Conservation (phyloP, 2,113 vertebrate species). For the Archilochus colubris region DNA sequence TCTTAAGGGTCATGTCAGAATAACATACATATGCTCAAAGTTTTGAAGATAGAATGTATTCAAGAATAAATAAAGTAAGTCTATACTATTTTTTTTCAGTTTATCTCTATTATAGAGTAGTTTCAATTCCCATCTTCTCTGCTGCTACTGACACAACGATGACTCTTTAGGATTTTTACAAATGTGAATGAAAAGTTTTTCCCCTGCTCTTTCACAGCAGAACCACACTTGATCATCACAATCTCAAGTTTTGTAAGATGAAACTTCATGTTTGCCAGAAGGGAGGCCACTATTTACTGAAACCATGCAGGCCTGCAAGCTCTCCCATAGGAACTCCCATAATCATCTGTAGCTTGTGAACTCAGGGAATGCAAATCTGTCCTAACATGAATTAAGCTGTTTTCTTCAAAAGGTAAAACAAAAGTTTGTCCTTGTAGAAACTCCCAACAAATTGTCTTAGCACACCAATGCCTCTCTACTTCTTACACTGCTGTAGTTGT, state of each 20-base stretch:
- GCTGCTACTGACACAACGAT: not conserved
- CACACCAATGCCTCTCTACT: not conserved
- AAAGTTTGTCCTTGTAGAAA: not conserved
- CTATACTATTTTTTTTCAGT: not conserved
- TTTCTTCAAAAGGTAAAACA: not conserved
- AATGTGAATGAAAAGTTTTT: not conserved
- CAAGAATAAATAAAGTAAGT: not conserved
- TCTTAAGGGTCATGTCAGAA: not conserved
- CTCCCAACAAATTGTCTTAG: not conserved
- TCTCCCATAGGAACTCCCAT: not conserved
- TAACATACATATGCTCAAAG: not conserved
- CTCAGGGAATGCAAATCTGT: not conserved
- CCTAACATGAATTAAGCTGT: not conserved
- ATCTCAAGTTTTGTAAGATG: not conserved
- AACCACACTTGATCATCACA: not conserved
- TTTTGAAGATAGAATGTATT: not conserved
- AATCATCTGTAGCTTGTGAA: not conserved
- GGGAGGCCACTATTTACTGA: not conserved
- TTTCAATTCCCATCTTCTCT: not conserved
- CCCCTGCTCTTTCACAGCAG: not conserved
- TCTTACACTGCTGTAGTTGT: not conserved
- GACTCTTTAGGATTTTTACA: not conserved
- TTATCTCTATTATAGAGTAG: not conserved
- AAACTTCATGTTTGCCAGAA: not conserved
- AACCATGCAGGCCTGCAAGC: not conserved